phyloP scores from a whole-genome alignment of 2,113 vertebrate species.

The Antigone vipio region DNA sequence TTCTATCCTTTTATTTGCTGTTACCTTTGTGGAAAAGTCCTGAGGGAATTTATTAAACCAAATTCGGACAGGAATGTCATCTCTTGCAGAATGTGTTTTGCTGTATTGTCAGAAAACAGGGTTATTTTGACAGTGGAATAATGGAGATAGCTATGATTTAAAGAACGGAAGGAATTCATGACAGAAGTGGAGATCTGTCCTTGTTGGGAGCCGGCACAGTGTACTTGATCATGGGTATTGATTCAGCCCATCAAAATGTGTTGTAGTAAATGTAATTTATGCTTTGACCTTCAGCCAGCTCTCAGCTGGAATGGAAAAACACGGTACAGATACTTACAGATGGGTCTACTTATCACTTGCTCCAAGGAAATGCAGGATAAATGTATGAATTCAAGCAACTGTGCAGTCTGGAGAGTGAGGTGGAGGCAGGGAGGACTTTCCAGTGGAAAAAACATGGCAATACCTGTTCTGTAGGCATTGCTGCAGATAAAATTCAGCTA shows the following conservation, averaged over 20 bases:
- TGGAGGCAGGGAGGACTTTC: not conserved
- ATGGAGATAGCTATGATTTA: slow-evolving; percentile 38
- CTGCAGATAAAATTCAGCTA: not conserved
- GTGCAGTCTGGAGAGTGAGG: not conserved
- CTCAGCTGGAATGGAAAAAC: slow-evolving; percentile 22
- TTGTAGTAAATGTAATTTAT: slow-evolving; percentile 4
- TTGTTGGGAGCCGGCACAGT: not conserved
- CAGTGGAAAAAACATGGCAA: not conserved
- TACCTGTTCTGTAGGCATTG: not conserved
- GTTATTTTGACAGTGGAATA: slow-evolving; percentile 24
- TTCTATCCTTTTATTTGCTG: not conserved
- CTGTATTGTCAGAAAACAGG: not conserved
- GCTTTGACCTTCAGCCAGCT: slow-evolving; percentile 34
- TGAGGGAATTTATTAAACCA: not conserved
- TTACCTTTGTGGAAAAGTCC: not conserved
- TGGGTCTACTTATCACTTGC: not conserved
- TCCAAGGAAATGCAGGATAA: not conserved
- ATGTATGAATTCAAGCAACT: not conserved
- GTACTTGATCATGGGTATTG: slow-evolving; percentile 5
- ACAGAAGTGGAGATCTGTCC: slow-evolving; percentile 13
- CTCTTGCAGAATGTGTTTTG: not conserved
- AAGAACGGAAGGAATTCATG: not conserved
- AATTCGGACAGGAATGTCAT: not conserved
- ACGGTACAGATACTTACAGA: not conserved
- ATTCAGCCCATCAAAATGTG: slow-evolving; percentile 21